These are phyloP conservation scores for Chironex yamaguchii DNA, from an alignment of 30 jellyfish, hydroid and myxozoan genomes.

Conservation along the genomic window DNA sequence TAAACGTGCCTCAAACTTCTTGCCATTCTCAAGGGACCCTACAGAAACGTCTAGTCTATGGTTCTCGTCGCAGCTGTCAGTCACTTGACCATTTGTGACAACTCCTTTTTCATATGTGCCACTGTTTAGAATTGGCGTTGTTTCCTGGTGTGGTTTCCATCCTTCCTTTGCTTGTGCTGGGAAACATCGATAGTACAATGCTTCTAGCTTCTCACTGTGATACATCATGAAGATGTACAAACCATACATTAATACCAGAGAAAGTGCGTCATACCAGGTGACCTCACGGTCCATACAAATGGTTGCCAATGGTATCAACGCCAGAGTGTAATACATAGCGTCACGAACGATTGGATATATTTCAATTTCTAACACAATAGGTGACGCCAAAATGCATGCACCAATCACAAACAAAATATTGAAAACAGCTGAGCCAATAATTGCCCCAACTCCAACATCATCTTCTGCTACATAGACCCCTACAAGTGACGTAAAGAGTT, in stretches of 20 bases:
- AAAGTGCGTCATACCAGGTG: constrained; percentile 78
- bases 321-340: constrained; percentile 62
- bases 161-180: constrained; percentile 52
- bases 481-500: constrained; percentile 86
- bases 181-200: constrained; percentile 23
- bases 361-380: constrained; percentile 44
- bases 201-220: constrained; percentile 65
- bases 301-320: constrained; percentile 71
- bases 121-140: constrained; percentile 54
- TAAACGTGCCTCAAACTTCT: background rate
- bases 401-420: constrained; percentile 82
- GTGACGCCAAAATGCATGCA: constrained; percentile 73
- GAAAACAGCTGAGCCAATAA: constrained; percentile 85
- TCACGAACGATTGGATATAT: constrained; percentile 80
- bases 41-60: background rate
- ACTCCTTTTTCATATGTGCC: constrained; percentile 3
- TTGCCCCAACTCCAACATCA: constrained; percentile 86
- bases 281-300: constrained; percentile 77
- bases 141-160: constrained; percentile 38
- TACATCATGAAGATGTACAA: constrained; percentile 75
- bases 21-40: constrained; percentile 22
- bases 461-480: constrained; percentile 88
- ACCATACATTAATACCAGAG: constrained; percentile 71
- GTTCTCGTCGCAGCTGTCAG: constrained; percentile 21
- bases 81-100: constrained; percentile 31